Conservation (phyloP, 2,113 vertebrate species). For the Onychostoma macrolepis region DNA sequence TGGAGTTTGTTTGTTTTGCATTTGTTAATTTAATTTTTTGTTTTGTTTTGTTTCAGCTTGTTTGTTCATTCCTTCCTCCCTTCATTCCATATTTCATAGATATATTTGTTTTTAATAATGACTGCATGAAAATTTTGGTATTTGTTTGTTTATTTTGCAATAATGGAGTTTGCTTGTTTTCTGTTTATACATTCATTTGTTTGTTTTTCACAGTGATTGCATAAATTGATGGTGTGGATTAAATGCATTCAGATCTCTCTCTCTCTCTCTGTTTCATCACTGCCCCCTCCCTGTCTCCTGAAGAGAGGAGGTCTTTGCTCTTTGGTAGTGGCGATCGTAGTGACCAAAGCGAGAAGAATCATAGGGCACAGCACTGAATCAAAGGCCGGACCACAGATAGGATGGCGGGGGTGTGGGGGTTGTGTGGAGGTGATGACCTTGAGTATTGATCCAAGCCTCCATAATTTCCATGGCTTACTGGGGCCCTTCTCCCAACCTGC, state of each 20-base stretch:
- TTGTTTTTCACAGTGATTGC: background rate
- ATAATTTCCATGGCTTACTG: conserved; percentile 96
- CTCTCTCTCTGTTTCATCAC: background rate
- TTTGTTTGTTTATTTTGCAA: background rate
- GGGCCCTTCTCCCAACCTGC: conserved; percentile 90
- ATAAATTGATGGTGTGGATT: conserved; percentile 4
- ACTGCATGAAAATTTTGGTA: background rate
- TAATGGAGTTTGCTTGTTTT: background rate
- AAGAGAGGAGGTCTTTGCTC: conserved; percentile 17
- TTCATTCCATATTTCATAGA: background rate
- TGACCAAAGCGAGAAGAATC: conserved; percentile 75
- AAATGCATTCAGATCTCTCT: background rate
- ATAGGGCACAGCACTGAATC: conserved; percentile 70
- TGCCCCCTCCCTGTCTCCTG: background rate
- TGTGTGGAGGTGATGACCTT: conserved; percentile 86
- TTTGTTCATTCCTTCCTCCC: background rate
- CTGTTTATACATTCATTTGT: background rate
- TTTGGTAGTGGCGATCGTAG: conserved; percentile 55
- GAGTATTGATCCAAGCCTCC: conserved; percentile 95
- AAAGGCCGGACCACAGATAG: conserved; percentile 76
- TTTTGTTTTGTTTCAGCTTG: background rate
- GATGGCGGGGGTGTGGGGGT: conserved; percentile 61
- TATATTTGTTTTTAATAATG: background rate
- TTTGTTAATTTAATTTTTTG: background rate
- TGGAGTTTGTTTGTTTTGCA: background rate